phyloP scores from a whole-genome alignment of 37 sponge, comb jelly and placozoan species.

The Mnemiopsis leidyi region DNA sequence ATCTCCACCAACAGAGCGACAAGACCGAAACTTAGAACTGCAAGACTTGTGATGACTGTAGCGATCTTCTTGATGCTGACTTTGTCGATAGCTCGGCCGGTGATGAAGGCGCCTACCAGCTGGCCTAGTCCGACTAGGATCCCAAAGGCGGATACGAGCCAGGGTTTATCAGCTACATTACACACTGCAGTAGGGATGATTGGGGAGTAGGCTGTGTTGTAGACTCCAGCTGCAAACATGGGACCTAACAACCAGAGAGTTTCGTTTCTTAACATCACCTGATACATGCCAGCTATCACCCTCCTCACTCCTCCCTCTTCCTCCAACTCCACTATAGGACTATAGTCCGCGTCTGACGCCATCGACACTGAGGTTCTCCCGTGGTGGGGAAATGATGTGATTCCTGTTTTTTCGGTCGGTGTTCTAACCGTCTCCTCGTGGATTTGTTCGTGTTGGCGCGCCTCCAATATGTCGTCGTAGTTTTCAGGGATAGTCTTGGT shows the following conservation, averaged over 20 bases:
- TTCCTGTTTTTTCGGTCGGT: neutral
- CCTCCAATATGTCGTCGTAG: neutral
- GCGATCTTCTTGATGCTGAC: conserved; percentile 52
- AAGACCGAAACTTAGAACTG: conserved; percentile 25
- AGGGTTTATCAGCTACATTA: neutral
- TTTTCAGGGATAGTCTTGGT: neutral
- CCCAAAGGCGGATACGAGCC: conserved; percentile 34
- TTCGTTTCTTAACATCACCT: conserved; percentile 32
- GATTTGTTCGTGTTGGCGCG: neutral
- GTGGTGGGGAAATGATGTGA: conserved; percentile 7
- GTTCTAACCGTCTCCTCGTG: neutral
- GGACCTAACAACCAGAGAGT: conserved; percentile 10
- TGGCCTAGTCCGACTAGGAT: conserved; percentile 1
- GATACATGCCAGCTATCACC: neutral
- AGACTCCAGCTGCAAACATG: conserved; percentile 60
- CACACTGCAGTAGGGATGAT: conserved; percentile 48
- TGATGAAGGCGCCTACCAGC: conserved; percentile 12
- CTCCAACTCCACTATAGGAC: neutral
- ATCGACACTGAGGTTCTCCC: neutral
- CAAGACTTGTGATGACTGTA: neutral
- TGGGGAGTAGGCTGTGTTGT: conserved; percentile 56
- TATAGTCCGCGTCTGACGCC: neutral
- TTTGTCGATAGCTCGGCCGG: neutral
- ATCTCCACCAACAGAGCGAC: neutral
- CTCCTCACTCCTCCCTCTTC: neutral